Evolutionary conservation across 2,888 invertebrate species (phyloP).

Genomic region (Aporophyla nigra): DNA sequence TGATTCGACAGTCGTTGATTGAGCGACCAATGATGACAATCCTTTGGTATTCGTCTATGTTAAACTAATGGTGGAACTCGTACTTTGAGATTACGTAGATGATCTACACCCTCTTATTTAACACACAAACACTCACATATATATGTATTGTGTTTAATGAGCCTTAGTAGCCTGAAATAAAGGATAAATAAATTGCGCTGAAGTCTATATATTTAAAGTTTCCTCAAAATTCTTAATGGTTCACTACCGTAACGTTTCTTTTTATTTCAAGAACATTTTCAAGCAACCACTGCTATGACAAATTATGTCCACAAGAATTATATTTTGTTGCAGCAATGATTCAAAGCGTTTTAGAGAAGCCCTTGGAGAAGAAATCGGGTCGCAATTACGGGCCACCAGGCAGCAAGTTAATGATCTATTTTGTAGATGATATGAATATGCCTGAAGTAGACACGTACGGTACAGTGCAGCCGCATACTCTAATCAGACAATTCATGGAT

Average conservation of each 20-base stretch:
- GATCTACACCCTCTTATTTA: too few species aligned
- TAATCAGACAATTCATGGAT: slow-evolving; percentile 97
- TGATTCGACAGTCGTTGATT: not conserved
- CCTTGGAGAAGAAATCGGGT: slow-evolving; percentile 98
- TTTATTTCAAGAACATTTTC: not conserved
- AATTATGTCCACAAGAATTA: not conserved
- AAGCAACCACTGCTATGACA: not conserved
- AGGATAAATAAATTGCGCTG: not conserved
- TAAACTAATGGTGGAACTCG: too few species aligned
- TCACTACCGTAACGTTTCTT: not conserved
- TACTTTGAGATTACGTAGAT: not conserved
- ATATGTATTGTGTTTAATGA: too few species aligned
- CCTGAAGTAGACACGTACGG: slow-evolving; percentile 98
- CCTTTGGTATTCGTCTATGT: not conserved
- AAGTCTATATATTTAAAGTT: not conserved
- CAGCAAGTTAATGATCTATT: slow-evolving; percentile 97
- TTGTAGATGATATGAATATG: slow-evolving; percentile 99
- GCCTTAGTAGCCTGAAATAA: too few species aligned
- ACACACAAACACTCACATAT: too few species aligned
- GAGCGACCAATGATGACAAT: not conserved
- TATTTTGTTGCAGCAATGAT: slow-evolving; percentile 93
- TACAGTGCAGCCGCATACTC: slow-evolving; percentile 98
- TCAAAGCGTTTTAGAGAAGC: slow-evolving; percentile 96
- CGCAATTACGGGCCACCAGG: slow-evolving; percentile 98
- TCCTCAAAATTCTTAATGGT: not conserved